Percentiles rank a stretch among this genome's conserved stretches.
Evolutionary conservation across 2,797 vertebrate genomes (phyloP).

Genomic region (Poliocrania exsul): DNA sequence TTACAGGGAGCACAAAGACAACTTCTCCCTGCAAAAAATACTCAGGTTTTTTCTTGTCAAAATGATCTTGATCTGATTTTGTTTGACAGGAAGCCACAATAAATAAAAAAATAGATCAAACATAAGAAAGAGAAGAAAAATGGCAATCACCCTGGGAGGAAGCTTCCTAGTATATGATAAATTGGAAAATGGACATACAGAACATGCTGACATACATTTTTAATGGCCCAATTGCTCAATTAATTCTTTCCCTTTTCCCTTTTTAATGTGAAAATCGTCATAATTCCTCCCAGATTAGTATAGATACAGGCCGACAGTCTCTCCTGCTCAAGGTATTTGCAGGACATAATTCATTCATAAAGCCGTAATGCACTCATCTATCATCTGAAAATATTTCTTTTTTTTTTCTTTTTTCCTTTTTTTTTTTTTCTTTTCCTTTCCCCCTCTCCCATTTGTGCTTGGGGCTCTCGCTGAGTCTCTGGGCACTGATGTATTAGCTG

Average conservation of each 20-base stretch:
- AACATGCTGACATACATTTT: conserved; percentile 83
- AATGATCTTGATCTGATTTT: conserved; percentile 79
- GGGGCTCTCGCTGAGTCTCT: conserved; percentile 82
- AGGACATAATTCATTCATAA: conserved; percentile 98
- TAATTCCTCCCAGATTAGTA: conserved; percentile 96
- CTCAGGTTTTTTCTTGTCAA: conserved; percentile 74
- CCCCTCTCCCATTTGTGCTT: conserved; percentile 82
- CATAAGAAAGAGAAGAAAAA: conserved; percentile 56
- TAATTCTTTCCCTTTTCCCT: conserved; percentile 84
- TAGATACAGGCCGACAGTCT: conserved; percentile 89
- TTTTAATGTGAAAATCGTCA: conserved; percentile 89
- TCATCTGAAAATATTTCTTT: conserved; percentile 83
- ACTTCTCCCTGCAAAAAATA: conserved; percentile 39
- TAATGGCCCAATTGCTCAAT: conserved; percentile 92
- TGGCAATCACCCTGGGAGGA: conserved; percentile 58
- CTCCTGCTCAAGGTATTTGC: conserved; percentile 95
- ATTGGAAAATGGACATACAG: conserved; percentile 84
- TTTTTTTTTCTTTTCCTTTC: conserved; percentile 68
- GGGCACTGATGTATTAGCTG: conserved; percentile 94
- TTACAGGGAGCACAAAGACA: not conserved
- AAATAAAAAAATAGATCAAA: conserved; percentile 50
- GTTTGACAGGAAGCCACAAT: conserved; percentile 54
- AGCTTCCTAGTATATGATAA: conserved; percentile 78
- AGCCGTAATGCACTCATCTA: conserved; percentile 92
- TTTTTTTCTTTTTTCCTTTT: conserved; percentile 15